Evolutionary conservation across 2,888 invertebrate species (phyloP), one percentile per base, ranked within the genome.

Genomic region (Athetis lepigone): DNA sequence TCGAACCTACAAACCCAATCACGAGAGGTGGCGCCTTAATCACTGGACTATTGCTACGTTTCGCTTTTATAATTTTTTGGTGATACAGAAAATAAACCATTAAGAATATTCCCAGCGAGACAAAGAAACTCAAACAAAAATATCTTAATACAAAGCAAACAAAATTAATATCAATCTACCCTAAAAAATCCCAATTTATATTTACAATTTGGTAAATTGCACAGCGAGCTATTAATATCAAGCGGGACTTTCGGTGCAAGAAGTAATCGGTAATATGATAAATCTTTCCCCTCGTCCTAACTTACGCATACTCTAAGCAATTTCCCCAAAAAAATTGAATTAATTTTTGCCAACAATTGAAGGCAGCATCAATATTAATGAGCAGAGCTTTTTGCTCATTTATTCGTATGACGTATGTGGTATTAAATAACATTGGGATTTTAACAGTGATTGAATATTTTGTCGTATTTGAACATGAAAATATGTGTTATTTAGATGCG

Each of bases 231-330:
- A 91, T 93, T 92, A 92, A 91, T 90, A 89, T 82, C 84, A 88
- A 83, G 83, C 85, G 85, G 87, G 84, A 85, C 80, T 75, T 74
- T 75, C 67, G 71, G 68, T 82, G 85, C 81, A 89, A 90, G 88
- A 86, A 86, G 89, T 87, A 92, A 90, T 91, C 90, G 81, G 91
- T 93, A 92, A 93, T 92, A 88, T 90, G 92, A 93, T 93, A 93
- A 91, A 89, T 86, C 79, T 56, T 70, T 73, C 80, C 83, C 84
- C 89, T 88, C 80, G 66, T 68, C 54, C 81, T 83, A 81, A 80
- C 70, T 67, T 70, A 52, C 80, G 77, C 81, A 79, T 43, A 71
- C 79, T 82, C 80, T 71, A 80, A 86, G 82, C 78, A 79, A 86
- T 90, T 90, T 88, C 85, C 87, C 88, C 85, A 81, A 84, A 90